These are phyloP conservation scores for Neogobius melanostomus DNA, from an alignment of 2,113 vertebrate species.

Conservation along the genomic window DNA sequence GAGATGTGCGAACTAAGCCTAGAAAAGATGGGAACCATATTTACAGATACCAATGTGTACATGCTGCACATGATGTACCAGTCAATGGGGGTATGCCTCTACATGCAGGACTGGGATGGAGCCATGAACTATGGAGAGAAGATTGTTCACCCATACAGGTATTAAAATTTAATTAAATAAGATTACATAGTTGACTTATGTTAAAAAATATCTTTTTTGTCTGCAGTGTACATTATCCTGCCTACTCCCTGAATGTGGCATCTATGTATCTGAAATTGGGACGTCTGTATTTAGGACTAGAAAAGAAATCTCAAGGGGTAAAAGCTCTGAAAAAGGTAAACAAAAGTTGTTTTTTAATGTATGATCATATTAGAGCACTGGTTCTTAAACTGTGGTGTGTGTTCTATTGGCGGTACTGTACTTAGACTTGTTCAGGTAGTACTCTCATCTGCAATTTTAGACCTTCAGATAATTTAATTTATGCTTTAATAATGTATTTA, in stretches of 20 bases:
- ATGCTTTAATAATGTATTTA: no score
- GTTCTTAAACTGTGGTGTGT: no score
- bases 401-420: no score
- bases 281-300: constrained; percentile 87
- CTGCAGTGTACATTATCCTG: constrained; percentile 90
- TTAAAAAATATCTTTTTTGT: constrained; percentile 8
- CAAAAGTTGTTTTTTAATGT: background rate
- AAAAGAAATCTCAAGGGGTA: constrained; percentile 83
- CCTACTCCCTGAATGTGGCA: constrained; percentile 94
- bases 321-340: constrained; percentile 89
- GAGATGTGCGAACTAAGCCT: constrained; percentile 95
- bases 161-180: background rate
- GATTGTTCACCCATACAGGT: constrained; percentile 81
- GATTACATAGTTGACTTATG: constrained; percentile 2
- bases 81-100: constrained; percentile 97
- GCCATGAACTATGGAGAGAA: constrained; percentile 93
- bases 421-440: no score
- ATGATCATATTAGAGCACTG: background rate
- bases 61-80: constrained; percentile 99
- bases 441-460: no score
- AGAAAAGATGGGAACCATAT: constrained; percentile 93
- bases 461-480: no score
- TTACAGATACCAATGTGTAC: constrained; percentile 93
- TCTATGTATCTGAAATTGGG: constrained; percentile 98
- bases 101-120: constrained; percentile 95